These are phyloP conservation scores for Poeciliopsis retropinna DNA, from an alignment of 2,113 vertebrate genomes.

Conservation along the genomic window DNA sequence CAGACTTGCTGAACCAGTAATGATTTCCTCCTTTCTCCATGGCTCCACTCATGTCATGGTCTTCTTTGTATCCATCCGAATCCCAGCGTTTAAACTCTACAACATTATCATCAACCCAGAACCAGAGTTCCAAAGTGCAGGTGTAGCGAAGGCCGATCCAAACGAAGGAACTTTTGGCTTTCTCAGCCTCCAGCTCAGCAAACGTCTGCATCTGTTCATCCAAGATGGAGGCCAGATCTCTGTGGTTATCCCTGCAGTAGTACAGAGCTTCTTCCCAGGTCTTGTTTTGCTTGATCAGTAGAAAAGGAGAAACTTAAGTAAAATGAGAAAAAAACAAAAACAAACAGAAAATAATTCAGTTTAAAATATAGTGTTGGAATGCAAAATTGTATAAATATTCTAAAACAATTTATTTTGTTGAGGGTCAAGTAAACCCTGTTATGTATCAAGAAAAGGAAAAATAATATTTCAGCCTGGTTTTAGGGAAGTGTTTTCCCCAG, in stretches of 20 bases:
- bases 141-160: constrained; percentile 29
- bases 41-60: constrained; percentile 14
- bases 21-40: not conserved
- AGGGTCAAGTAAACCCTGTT: no score
- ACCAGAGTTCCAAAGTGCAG: constrained; percentile 28
- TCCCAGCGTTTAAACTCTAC: not conserved
- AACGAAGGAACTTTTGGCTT: constrained; percentile 1
- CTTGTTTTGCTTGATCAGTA: not conserved
- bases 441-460: no score
- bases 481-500: no score
- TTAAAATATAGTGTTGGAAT: no score
- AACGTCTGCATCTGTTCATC: not conserved
- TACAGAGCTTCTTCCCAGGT: constrained; percentile 8
- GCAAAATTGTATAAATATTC: no score
- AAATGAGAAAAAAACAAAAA: no score
- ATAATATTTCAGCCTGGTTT: no score
- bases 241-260: not conserved
- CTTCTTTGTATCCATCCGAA: rapidly evolving
- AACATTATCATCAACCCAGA: not conserved
- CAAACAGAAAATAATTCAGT: no score
- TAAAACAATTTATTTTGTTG: no score
- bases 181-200: constrained; percentile 11
- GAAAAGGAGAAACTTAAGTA: not conserved
- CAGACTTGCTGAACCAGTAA: constrained; percentile 1
- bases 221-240: constrained; percentile 26